Base-by-base conservation (phyloP, 64 coral and sea anemone species). In the Astreopora myriophthalma region DNA sequence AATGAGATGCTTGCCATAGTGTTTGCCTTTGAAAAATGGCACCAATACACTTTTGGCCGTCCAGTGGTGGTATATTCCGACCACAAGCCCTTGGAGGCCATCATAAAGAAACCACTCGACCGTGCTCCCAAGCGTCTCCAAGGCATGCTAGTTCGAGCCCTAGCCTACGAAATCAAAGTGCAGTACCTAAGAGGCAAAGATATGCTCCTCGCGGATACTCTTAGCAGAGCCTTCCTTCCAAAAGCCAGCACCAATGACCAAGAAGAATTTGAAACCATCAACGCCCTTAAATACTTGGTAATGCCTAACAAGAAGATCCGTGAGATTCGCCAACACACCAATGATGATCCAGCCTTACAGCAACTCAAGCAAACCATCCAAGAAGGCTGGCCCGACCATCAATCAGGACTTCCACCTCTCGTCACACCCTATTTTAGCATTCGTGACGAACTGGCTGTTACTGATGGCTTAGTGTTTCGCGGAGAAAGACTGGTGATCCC, bases 1-100 rank as follows among this genome's bases (percentile, higher is more conserved):
- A 82, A 82, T 32, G 79, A 82, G 49, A 67, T 67, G 27, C 63
- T 67, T 25, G 63, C 22, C 11, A 67, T 67, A 8, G 63, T 67
- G 5, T 67, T 82, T 37, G 7, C 79, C 49, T 48, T 82, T 2
- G 79, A 82, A 22, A 57, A 65, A 19, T 67, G 37, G 69, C 66
- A 88, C 31, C 86, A 71, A 16, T 88, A 52, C 26, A 73, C 86
- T 27, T 64, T 48, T 17, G 42, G 49, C 49, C 8, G 49, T 0
- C 49, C 49, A 16, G 11, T 55, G 11, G 17, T 14, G 3, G 49
- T 55, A 14, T 55, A 55, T 14, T 55, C 49, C 3, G 49, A 55
- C 13, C 49, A 55, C 17, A 55, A 11, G 17, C 64, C 84, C 10
- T 38, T 26, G 20, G 84, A 39, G 35, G 13, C 23, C 49, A 55